A percentile compares a stretch with the other conserved stretches of the same genome.
These are phyloP conservation scores for Manis javanica DNA, from an alignment of 2,797 vertebrate species.

Conservation along the genomic window DNA sequence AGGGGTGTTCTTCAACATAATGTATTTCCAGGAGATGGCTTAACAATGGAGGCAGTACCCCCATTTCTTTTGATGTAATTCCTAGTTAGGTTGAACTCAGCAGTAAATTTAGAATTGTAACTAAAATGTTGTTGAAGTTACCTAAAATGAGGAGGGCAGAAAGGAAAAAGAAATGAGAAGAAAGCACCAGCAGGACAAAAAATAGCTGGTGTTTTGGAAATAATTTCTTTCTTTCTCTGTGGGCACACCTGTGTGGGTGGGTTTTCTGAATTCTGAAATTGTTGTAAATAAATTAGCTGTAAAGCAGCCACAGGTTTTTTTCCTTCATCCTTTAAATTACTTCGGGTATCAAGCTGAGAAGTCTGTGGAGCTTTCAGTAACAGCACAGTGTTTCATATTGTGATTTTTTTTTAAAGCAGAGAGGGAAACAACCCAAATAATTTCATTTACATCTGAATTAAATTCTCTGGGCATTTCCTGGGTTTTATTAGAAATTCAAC, in stretches of 20 bases:
- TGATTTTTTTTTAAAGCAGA: constrained; percentile 72
- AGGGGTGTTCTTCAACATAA: not conserved
- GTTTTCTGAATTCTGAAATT: constrained; percentile 69
- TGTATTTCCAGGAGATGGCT: constrained; percentile 63
- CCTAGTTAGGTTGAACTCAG: constrained; percentile 70
- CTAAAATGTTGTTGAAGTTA: constrained; percentile 70
- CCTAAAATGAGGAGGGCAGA: constrained; percentile 55
- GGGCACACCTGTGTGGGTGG: constrained; percentile 38
- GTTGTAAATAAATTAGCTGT: constrained; percentile 76
- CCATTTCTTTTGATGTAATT: constrained; percentile 31
- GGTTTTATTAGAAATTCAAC: constrained; percentile 66
- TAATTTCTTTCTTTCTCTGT: constrained; percentile 72
- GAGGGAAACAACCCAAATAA: constrained; percentile 74
- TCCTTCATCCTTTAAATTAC: constrained; percentile 66
- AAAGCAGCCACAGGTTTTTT: constrained; percentile 65
- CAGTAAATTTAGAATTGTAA: constrained; percentile 76
- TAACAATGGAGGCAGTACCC: not conserved
- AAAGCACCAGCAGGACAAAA: constrained; percentile 71
- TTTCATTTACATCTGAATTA: constrained; percentile 75
- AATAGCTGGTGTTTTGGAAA: constrained; percentile 71
- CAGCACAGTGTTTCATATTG: constrained; percentile 66
- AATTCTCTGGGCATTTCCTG: constrained; percentile 63
- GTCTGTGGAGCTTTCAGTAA: constrained; percentile 59
- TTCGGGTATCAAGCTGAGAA: constrained; percentile 67
- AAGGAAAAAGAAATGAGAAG: constrained; percentile 72